phyloP scores from a whole-genome alignment of 2,797 vertebrate species.

The Sebastes jordani region DNA sequence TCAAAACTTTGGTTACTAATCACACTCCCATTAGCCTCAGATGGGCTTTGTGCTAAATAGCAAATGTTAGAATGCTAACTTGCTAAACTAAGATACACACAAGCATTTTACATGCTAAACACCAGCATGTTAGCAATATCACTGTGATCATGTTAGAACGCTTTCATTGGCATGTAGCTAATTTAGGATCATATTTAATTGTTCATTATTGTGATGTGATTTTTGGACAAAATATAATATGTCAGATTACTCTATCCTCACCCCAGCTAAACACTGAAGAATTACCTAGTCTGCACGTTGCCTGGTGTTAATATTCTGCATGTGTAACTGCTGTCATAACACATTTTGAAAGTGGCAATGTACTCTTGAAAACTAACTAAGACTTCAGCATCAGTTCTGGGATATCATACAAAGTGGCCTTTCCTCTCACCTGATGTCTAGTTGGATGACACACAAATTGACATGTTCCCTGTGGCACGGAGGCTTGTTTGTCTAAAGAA shows the following conservation, averaged over 20 bases:
- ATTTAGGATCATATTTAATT: not conserved
- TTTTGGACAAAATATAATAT: not conserved
- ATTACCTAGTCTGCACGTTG: not conserved
- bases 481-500: conserved; percentile 10
- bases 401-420: not conserved
- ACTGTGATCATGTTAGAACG: not conserved
- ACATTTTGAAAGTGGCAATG: not conserved
- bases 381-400: not conserved
- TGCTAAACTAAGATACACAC: not conserved
- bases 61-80: not conserved
- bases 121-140: not conserved
- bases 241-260: not conserved
- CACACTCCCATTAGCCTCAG: not conserved
- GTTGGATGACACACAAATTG: not conserved
- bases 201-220: not conserved
- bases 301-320: not conserved
- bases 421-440: conserved; percentile 3
- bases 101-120: not conserved
- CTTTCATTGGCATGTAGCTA: not conserved
- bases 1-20: too few relatives aligned
- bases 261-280: not conserved
- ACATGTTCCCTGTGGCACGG: not conserved
- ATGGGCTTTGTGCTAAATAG: not conserved
- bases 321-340: not conserved
- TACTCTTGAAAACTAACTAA: not conserved